phyloP scores from a whole-genome alignment of 2,888 invertebrate species.

The Pristionchus fissidentatus region DNA sequence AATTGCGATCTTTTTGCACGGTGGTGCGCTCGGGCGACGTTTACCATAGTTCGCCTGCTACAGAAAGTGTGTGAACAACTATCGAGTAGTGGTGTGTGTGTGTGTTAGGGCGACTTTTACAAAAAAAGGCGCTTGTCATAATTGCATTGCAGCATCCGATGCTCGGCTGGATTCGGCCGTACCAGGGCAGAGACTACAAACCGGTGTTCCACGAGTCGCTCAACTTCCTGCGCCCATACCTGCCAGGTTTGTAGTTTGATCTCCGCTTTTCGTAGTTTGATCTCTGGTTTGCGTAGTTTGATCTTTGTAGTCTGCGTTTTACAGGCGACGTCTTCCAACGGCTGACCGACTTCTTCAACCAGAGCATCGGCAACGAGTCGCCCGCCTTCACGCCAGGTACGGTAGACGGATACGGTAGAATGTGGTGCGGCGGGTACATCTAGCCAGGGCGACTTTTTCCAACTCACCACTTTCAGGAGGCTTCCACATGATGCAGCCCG shows the following conservation, averaged over 20 bases:
- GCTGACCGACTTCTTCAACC: slow-evolving; percentile 17
- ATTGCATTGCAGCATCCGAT: slow-evolving; percentile 11
- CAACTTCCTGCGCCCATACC: not conserved
- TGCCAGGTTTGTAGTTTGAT: not conserved
- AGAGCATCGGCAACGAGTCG: not conserved
- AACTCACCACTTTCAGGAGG: slow-evolving; percentile 11
- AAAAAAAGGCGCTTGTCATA: not conserved
- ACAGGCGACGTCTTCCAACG: slow-evolving; percentile 14
- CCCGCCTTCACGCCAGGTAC: slow-evolving; percentile 38
- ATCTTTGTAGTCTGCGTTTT: not conserved
- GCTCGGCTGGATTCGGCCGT: slow-evolving; percentile 12
- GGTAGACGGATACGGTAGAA: not conserved
- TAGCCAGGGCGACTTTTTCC: not conserved
- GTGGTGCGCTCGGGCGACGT: slow-evolving; percentile 1
- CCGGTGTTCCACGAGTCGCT: not conserved
- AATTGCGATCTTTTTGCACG: not conserved
- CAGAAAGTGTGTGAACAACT: not conserved
- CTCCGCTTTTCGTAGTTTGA: not conserved
- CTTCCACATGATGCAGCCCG: slow-evolving; percentile 6
- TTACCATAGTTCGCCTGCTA: not conserved
- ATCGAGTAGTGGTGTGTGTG: not conserved
- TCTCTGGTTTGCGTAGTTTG: not conserved
- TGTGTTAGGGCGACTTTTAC: not conserved
- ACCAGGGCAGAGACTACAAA: slow-evolving; percentile 26
- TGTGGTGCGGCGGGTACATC: not conserved